A percentile compares a stretch with the other conserved stretches of the same genome.
Conservation (phyloP, 2,797 vertebrate species). For the Carcharodon carcharias region DNA sequence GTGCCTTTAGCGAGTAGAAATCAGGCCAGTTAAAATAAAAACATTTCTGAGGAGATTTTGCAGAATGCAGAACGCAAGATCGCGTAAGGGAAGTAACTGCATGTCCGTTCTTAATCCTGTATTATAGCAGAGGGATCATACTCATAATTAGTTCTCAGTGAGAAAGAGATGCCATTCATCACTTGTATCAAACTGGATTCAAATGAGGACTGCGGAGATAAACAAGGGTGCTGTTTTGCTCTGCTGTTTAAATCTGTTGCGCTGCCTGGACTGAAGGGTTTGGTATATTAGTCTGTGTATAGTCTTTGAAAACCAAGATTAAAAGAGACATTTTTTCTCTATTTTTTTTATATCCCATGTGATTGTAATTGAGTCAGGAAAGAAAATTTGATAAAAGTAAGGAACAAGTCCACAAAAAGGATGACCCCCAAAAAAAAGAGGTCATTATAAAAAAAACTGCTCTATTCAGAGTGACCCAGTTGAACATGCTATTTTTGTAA, state of each 20-base stretch:
- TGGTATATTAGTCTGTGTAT: not conserved
- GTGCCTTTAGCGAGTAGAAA: not conserved
- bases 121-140: not conserved
- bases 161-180: not conserved
- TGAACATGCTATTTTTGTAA: constrained; percentile 27
- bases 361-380: constrained; percentile 32
- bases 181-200: not conserved
- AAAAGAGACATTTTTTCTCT: not conserved
- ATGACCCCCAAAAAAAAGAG: not conserved
- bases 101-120: not conserved
- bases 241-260: not conserved
- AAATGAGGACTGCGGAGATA: not conserved
- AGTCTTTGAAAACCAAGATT: constrained; percentile 3
- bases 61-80: not conserved
- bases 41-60: not conserved
- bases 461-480: constrained; percentile 26
- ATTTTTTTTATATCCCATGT: not conserved
- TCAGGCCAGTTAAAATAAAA: not conserved
- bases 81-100: not conserved
- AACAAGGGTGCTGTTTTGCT: not conserved
- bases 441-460: not conserved
- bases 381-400: constrained; percentile 34
- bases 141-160: not conserved
- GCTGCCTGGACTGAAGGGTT: not conserved
- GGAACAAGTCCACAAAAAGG: not conserved